phyloP scores from a whole-genome alignment of 2,888 invertebrate genomes.

The Eumacrocentrus americanus region DNA sequence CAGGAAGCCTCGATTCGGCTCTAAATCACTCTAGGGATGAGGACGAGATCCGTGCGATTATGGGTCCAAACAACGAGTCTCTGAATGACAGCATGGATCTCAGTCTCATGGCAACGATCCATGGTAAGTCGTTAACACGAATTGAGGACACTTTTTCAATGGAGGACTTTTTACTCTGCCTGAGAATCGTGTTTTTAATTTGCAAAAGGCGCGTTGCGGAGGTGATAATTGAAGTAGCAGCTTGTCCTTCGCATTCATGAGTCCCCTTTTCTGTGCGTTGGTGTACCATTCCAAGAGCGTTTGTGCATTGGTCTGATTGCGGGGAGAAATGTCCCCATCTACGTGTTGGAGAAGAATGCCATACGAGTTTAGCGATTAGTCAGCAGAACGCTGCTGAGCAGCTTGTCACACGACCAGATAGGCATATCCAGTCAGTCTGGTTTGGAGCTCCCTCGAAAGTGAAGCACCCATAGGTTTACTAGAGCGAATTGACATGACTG shows the following conservation, averaged over 20 bases:
- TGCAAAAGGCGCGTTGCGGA: background rate
- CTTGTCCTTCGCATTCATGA: background rate
- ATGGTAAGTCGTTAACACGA: constrained; percentile 63
- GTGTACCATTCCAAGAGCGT: constrained; percentile 14
- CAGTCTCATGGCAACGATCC: constrained; percentile 58
- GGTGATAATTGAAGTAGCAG: constrained; percentile 28
- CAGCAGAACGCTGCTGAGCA: constrained; percentile 28
- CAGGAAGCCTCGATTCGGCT: constrained; percentile 86
- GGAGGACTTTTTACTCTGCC: background rate
- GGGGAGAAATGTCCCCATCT: background rate
- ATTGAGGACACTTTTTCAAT: background rate
- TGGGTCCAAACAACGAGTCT: constrained; percentile 64
- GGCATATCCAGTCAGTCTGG: constrained; percentile 32
- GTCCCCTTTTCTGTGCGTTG: constrained; percentile 1
- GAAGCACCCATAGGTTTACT: constrained; percentile 19
- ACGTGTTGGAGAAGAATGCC: constrained; percentile 4
- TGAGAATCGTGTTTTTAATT: background rate
- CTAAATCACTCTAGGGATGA: constrained; percentile 87
- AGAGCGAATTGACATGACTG: too few species aligned
- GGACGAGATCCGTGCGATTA: constrained; percentile 72
- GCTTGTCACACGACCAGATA: constrained; percentile 16
- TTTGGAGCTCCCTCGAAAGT: constrained; percentile 28
- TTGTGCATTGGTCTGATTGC: constrained; percentile 2
- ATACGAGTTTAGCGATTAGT: constrained; percentile 34
- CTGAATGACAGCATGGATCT: constrained; percentile 59